phyloP scores from a whole-genome alignment of 2,888 invertebrate species.

The Galeruca laticollis region DNA sequence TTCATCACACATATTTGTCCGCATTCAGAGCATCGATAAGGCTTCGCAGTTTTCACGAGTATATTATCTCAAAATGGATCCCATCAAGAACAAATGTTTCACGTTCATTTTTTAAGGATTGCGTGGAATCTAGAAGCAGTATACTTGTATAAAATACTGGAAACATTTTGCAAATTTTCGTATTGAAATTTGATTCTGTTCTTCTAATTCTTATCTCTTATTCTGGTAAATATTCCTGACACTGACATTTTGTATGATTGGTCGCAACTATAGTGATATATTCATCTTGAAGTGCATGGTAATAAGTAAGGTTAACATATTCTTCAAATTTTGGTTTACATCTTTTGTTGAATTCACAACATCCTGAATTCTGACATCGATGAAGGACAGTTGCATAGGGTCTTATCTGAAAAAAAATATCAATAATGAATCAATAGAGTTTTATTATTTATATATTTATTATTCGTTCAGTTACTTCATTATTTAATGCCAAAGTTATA shows the following conservation, averaged over 20 bases:
- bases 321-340: conserved; percentile 1
- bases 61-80: too few relatives aligned
- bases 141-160: background rate
- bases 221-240: background rate
- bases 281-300: background rate
- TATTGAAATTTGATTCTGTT: background rate
- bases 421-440: background rate
- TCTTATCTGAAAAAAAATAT: conserved; percentile 20
- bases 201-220: background rate
- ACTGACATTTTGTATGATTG: conserved; percentile 1
- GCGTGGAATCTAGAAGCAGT: too few relatives aligned
- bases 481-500: too few relatives aligned
- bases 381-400: conserved; percentile 27
- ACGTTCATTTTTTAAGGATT: too few relatives aligned
- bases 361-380: conserved; percentile 28
- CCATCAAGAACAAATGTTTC: too few relatives aligned
- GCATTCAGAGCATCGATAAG: too few relatives aligned
- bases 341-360: conserved; percentile 22
- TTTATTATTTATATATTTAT: too few relatives aligned
- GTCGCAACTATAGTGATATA: background rate
- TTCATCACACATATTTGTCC: too few relatives aligned
- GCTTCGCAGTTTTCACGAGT: too few relatives aligned
- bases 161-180: background rate
- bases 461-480: too few relatives aligned
- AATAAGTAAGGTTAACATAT: background rate